Base-by-base conservation (phyloP, 2,113 vertebrate genomes). In the Eulacestoma nigropectus region DNA sequence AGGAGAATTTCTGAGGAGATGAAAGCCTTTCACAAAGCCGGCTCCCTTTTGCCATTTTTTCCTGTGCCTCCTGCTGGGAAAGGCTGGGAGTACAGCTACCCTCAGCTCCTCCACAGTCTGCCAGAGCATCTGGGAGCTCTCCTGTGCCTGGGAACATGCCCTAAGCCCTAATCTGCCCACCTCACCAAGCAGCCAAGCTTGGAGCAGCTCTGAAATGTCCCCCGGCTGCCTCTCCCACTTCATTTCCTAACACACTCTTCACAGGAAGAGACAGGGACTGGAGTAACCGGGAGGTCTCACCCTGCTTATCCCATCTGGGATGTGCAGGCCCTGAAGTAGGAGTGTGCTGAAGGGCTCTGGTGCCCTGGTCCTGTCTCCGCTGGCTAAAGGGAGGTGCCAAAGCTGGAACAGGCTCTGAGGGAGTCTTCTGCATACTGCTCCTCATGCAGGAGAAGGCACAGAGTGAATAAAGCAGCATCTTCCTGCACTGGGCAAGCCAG, bases 1-100 rank as follows among this genome's bases (percentile, higher is more conserved):
- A 95, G 84, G 88, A 96, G 86, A 95, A 88, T 93, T 96, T 96
- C 91, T 70, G 83, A 90, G 76, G 67, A 97, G 94, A 97, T 96
- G 93, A 97, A 97, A 96, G 93, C 89, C 74, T 92, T 96, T 95
- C 79, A 84, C 63, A 93, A 87, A 91, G 76, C 52, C 20, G 7
- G 78, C 42, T 69, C 82, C 53, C 13, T 95, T 91, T 74, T 69
- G 68, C 72, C 65, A 78, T 95, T 91, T 96, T 94, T 30, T 49
- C 44, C 42, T 85, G 44, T 96, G 87, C 92, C 95, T 96, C 96
- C 97, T 96, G 89, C 91, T 91, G 96, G 93, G 86, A 90, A 89
- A 91, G 62, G 20, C 77, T 94, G 92, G 96, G 87, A 96, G 52
- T 84, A 89, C 93, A 96, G 82, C 80, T 78, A 82, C 53, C 63